Conservation (phyloP, 2,888 invertebrate species). For the Lasioglossum calceatum region DNA sequence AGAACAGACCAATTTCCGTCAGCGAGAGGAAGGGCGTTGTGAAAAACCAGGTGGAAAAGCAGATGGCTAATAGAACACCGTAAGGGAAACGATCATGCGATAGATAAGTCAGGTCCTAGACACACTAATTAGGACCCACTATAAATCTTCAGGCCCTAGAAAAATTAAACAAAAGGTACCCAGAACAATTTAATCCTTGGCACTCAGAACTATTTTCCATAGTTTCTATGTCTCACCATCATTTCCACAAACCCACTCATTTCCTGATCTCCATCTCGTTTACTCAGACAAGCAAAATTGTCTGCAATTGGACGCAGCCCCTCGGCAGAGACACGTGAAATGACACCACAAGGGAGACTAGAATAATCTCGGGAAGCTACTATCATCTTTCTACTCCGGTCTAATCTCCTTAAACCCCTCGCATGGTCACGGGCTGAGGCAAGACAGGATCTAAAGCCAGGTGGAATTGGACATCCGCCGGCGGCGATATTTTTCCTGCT, state of each 20-base stretch:
- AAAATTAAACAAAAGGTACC: neutral
- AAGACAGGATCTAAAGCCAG: slow-evolving; percentile 37
- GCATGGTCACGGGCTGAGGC: slow-evolving; percentile 24
- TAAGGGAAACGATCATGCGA: neutral
- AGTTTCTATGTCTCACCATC: neutral
- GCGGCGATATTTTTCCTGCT: slow-evolving; percentile 28
- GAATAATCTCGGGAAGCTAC: slow-evolving; percentile 46
- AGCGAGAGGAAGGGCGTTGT: neutral
- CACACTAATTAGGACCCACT: neutral
- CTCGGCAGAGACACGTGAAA: slow-evolving; percentile 32
- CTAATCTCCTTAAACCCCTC: slow-evolving; percentile 63
- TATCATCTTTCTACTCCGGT: slow-evolving; percentile 49
- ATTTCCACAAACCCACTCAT: neutral
- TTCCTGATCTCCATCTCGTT: neutral
- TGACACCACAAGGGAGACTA: slow-evolving; percentile 38
- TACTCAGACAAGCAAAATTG: neutral
- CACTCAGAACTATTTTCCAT: too few species aligned
- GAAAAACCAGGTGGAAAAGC: neutral
- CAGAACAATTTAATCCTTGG: neutral
- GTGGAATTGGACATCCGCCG: slow-evolving; percentile 47
- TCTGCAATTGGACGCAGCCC: neutral
- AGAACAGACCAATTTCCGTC: neutral
- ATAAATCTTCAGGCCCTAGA: neutral
- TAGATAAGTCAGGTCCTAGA: neutral
- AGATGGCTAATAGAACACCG: neutral